Percentiles rank a stretch among this genome's conserved stretches.
Conservation (phyloP, 2,113 vertebrate species). For the Dromaius novaehollandiae region DNA sequence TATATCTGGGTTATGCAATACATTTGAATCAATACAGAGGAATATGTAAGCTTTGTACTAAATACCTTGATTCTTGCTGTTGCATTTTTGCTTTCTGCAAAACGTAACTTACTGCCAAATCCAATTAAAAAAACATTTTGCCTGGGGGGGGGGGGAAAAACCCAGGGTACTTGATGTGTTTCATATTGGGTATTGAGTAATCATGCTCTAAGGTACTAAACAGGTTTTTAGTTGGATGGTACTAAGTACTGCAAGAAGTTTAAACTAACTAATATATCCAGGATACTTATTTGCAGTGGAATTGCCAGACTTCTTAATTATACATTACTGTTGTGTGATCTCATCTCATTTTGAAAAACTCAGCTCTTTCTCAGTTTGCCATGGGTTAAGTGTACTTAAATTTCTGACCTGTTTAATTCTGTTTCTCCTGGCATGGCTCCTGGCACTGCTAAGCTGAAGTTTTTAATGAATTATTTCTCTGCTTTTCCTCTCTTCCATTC, state of each 20-base stretch:
- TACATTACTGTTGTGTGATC: not conserved
- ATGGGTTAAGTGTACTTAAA: not conserved
- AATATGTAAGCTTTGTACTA: not conserved
- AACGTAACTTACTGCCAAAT: not conserved
- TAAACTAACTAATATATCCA: not conserved
- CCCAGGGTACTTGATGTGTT: not conserved
- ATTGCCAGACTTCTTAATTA: not conserved
- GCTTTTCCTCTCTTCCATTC: slow-evolving; percentile 44
- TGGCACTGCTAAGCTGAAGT: not conserved
- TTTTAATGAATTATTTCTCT: slow-evolving; percentile 66
- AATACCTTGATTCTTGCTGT: not conserved
- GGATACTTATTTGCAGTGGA: not conserved
- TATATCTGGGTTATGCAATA: not conserved
- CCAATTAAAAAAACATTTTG: not conserved
- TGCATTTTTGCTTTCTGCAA: not conserved
- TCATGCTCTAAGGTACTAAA: not conserved
- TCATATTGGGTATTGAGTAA: not conserved
- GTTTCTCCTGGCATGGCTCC: not conserved
- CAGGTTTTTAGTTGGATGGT: not conserved
- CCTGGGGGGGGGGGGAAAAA: not conserved
- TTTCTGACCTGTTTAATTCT: slow-evolving; percentile 36
- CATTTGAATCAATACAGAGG: too few relatives aligned
- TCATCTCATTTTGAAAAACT: not conserved
- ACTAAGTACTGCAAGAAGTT: not conserved
- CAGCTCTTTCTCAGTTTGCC: not conserved